phyloP scores from a whole-genome alignment of 1,140 invertebrate genomes.

The Penaeus chinensis region DNA sequence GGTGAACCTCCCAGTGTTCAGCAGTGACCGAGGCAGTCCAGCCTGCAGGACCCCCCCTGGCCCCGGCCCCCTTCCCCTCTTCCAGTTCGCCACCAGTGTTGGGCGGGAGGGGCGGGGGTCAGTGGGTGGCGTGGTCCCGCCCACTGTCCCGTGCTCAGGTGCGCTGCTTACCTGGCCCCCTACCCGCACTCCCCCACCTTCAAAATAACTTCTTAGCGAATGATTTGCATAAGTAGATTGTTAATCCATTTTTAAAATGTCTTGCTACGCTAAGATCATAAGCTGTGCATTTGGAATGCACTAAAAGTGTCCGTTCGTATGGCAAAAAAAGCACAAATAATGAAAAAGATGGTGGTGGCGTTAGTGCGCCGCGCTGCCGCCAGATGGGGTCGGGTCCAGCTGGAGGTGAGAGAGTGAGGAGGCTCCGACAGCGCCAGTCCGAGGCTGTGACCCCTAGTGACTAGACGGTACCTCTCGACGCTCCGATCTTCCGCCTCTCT shows the following conservation, averaged over 20 bases:
- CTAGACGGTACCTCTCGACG: slow-evolving; percentile 32
- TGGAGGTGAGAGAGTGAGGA: slow-evolving; percentile 51
- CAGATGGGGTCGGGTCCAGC: slow-evolving; percentile 46
- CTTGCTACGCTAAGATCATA: no score
- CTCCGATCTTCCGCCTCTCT: slow-evolving; percentile 32
- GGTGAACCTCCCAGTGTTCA: no score
- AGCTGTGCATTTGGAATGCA: no score
- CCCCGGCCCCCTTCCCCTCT: no score
- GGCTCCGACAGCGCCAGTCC: slow-evolving; percentile 30
- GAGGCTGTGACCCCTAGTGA: slow-evolving; percentile 53
- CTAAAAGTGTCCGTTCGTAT: no score
- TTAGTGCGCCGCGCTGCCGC: slow-evolving; percentile 30
- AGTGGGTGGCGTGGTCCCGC: slow-evolving; percentile 13
- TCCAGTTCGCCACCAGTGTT: no score
- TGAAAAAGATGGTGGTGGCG: slow-evolving; percentile 20
- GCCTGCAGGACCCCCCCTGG: no score
- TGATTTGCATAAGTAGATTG: no score
- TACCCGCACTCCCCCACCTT: background rate
- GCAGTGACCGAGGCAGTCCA: no score
- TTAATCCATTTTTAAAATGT: no score
- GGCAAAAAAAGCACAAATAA: slow-evolving; percentile 3
- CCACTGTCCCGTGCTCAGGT: slow-evolving; percentile 34
- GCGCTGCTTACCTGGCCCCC: slow-evolving; percentile 2
- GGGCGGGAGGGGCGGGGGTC: background rate
- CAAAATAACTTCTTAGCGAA: background rate